These are phyloP conservation scores for Setophaga kirtlandii DNA, from an alignment of 2,113 vertebrate genomes.

Conservation along the genomic window DNA sequence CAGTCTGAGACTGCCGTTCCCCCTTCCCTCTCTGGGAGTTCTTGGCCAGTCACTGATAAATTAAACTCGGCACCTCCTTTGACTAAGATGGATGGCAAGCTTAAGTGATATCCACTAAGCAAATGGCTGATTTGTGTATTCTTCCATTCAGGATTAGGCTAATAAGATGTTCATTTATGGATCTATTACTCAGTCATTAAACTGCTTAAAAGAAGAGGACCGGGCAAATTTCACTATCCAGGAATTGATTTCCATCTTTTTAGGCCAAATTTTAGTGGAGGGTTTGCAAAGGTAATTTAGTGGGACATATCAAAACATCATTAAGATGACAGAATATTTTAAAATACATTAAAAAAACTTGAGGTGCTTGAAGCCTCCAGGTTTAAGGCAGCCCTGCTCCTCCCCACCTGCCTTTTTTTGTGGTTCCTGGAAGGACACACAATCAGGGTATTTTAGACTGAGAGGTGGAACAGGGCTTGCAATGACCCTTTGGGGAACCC, in stretches of 20 bases:
- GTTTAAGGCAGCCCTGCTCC: neutral
- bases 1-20: neutral
- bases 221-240: neutral
- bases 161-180: slow-evolving; percentile 76
- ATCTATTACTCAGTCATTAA: slow-evolving; percentile 75
- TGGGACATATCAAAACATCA: neutral
- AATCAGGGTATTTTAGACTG: neutral
- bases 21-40: neutral
- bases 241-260: slow-evolving; percentile 17
- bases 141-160: slow-evolving; percentile 69
- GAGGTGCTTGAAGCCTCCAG: neutral
- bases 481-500: neutral
- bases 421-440: neutral
- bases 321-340: neutral
- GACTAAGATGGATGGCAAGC: slow-evolving; percentile 76
- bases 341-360: neutral
- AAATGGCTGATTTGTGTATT: slow-evolving; percentile 62
- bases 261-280: neutral
- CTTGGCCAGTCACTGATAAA: slow-evolving; percentile 67
- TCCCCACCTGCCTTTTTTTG: neutral
- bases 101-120: slow-evolving; percentile 19
- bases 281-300: slow-evolving; percentile 1
- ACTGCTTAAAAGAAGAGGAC: slow-evolving; percentile 36
- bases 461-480: neutral
- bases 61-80: slow-evolving; percentile 45